phyloP scores from a whole-genome alignment of 2,888 invertebrate genomes.

The Neoitamus cyanurus region DNA sequence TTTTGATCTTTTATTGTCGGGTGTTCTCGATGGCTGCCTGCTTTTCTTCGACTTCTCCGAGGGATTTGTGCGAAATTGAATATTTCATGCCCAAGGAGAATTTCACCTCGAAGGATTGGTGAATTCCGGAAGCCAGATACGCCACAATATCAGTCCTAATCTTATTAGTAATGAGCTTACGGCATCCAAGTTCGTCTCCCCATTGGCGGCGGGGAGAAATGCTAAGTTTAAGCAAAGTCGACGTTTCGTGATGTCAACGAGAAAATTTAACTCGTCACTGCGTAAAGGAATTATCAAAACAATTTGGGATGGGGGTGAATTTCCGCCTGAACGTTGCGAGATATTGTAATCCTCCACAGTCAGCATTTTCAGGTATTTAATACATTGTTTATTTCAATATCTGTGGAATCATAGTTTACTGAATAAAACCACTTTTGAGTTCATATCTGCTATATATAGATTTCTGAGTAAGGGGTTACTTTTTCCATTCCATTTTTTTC shows the following conservation, averaged over 20 bases:
- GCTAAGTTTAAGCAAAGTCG: not conserved
- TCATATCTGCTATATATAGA: no score
- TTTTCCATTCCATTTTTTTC: no score
- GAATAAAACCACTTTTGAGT: no score
- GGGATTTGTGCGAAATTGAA: not conserved
- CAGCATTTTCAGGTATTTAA: not conserved
- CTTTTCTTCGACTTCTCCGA: not conserved
- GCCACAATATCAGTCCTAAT: not conserved
- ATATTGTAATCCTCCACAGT: not conserved
- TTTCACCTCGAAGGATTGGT: not conserved
- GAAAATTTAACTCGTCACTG: not conserved
- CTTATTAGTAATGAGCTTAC: slow-evolving; percentile 5
- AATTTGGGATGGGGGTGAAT: not conserved
- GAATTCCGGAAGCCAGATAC: not conserved
- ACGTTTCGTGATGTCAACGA: not conserved
- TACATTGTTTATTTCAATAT: not conserved
- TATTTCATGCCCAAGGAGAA: not conserved
- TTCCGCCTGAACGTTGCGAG: not conserved
- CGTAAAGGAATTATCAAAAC: not conserved
- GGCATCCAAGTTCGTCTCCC: not conserved
- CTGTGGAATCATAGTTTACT: not conserved
- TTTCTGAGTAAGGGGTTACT: no score
- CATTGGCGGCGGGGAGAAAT: not conserved
- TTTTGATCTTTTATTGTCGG: slow-evolving; percentile 3
- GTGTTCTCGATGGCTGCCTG: not conserved